These are phyloP conservation scores for Cyphomyrus plagiostoma DNA, from an alignment of 2,113 vertebrate genomes.

Conservation along the genomic window DNA sequence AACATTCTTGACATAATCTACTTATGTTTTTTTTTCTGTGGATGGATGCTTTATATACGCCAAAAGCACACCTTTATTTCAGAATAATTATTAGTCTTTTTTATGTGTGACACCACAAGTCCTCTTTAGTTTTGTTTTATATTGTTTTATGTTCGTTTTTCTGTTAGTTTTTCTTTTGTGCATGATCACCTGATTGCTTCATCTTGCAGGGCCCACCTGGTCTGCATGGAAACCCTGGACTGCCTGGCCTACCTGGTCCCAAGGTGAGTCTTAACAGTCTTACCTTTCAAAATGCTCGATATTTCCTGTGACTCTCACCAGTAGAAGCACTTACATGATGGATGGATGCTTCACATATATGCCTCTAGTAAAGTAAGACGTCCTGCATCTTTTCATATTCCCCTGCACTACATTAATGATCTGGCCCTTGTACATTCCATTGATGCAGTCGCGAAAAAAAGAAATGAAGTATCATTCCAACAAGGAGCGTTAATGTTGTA, in stretches of 20 bases:
- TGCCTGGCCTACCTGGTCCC: conserved; percentile 77
- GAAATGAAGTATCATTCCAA: not conserved
- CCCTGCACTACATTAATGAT: not conserved
- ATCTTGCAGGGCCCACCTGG: conserved; percentile 74
- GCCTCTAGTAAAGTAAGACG: not conserved
- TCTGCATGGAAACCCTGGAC: conserved; percentile 83
- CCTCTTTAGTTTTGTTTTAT: not conserved
- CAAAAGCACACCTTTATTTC: not conserved
- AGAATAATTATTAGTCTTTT: not conserved
- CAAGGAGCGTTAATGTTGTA: not conserved
- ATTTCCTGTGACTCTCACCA: not conserved
- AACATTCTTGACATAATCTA: not conserved
- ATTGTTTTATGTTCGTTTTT: not conserved
- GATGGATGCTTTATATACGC: not conserved
- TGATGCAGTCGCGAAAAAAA: not conserved
- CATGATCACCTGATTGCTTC: not conserved
- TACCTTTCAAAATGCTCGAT: not conserved
- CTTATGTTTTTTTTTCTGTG: not conserved
- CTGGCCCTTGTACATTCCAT: not conserved
- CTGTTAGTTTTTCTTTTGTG: not conserved
- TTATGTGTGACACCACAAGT: not conserved
- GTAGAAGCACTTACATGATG: not conserved
- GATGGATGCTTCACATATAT: not conserved
- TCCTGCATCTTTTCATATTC: not conserved
- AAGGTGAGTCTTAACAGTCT: conserved; percentile 68